Conservation (phyloP, 2,113 vertebrate genomes). For the Gopherus flavomarginatus region DNA sequence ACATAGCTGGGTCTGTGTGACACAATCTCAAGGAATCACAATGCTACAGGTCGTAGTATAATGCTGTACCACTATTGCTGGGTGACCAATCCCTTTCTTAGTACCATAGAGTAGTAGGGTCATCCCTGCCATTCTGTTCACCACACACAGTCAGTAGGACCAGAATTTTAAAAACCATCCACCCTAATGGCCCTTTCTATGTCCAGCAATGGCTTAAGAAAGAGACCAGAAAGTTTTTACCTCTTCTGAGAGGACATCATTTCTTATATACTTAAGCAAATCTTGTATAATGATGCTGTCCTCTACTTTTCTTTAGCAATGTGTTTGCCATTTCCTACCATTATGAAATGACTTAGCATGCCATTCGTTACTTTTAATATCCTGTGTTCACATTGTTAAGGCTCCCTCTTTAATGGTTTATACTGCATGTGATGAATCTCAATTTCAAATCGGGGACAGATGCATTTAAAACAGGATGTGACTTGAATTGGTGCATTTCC, state of each 20-base stretch:
- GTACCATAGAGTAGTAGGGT: no score
- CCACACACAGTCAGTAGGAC: no score
- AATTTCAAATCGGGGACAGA: neutral
- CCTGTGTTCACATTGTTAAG: neutral
- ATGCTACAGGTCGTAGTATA: neutral
- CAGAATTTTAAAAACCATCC: no score
- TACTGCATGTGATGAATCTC: neutral
- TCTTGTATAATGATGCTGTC: neutral
- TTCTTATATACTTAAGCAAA: neutral
- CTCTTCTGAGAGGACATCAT: no score
- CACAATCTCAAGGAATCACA: neutral
- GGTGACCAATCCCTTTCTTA: no score
- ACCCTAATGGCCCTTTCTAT: no score
- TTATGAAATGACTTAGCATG: neutral
- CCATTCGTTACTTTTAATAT: neutral
- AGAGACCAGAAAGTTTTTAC: neutral
- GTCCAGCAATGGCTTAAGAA: neutral
- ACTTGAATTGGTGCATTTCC: neutral
- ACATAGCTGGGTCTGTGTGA: neutral
- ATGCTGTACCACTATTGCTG: no score
- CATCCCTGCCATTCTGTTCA: neutral
- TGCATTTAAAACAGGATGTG: neutral
- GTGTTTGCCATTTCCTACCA: neutral
- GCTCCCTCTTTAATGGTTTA: neutral
- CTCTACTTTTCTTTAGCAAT: neutral